phyloP scores from a whole-genome alignment of 2,888 invertebrate genomes.

The Drosophila algonquin region DNA sequence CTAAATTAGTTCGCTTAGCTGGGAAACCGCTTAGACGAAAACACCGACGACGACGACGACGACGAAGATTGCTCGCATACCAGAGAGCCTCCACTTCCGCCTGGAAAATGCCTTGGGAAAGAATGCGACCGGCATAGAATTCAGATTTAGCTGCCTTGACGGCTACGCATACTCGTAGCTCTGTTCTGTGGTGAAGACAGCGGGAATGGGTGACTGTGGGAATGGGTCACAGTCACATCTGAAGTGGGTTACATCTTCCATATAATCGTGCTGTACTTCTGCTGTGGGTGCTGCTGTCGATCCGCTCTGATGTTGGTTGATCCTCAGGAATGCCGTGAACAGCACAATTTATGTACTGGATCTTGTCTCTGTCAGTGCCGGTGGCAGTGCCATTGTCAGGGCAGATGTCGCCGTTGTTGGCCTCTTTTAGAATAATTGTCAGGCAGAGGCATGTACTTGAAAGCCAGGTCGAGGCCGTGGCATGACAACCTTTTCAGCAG shows the following conservation, averaged over 20 bases:
- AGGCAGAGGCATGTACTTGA: not conserved
- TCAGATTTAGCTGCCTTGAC: slow-evolving; percentile 42
- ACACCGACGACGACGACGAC: not conserved
- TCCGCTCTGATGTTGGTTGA: slow-evolving; percentile 9
- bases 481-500: too few relatives aligned
- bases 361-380: not conserved
- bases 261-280: not conserved
- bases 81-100: slow-evolving; percentile 66
- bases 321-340: slow-evolving; percentile 21
- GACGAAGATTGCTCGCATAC: slow-evolving; percentile 58
- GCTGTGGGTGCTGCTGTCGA: slow-evolving; percentile 29
- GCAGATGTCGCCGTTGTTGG: slow-evolving; percentile 21
- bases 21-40: slow-evolving; percentile 32
- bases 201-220: slow-evolving; percentile 48
- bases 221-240: slow-evolving; percentile 65
- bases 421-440: slow-evolving; percentile 10
- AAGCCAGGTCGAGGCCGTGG: slow-evolving; percentile 4
- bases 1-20: slow-evolving; percentile 59
- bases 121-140: slow-evolving; percentile 67
- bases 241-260: slow-evolving; percentile 61
- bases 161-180: slow-evolving; percentile 54
- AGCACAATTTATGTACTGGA: slow-evolving; percentile 14
- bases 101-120: slow-evolving; percentile 59
- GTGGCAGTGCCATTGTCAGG: not conserved
- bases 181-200: slow-evolving; percentile 42